These are phyloP conservation scores for Strongylocentrotus purpuratus DNA, from an alignment of 35 echinoderm and acorn worm species.

Conservation along the genomic window DNA sequence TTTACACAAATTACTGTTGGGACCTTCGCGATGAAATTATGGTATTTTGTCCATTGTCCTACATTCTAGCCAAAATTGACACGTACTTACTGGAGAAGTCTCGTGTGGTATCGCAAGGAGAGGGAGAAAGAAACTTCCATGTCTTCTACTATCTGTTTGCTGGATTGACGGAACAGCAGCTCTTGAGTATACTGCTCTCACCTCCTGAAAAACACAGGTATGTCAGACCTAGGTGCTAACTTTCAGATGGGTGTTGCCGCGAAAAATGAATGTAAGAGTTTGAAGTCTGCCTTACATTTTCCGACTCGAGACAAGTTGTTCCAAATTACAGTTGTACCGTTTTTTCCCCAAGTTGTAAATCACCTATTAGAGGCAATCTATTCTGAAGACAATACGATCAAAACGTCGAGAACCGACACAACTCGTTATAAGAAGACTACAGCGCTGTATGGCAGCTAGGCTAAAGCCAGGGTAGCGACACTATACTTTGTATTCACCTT, in stretches of 20 bases:
- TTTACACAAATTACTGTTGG: no score
- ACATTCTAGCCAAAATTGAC: conserved; percentile 76
- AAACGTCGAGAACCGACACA: no score
- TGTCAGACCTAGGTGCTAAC: background rate
- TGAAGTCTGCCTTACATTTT: background rate
- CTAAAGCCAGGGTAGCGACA: no score
- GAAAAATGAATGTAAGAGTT: background rate
- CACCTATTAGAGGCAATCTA: no score
- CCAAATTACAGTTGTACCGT: no score
- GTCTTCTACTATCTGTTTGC: conserved; percentile 98
- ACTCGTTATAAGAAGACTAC: no score
- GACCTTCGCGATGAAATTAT: no score
- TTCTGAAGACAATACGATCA: no score
- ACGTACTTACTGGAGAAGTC: conserved; percentile 95
- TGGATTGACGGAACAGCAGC: conserved; percentile 88
- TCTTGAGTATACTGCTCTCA: conserved; percentile 70
- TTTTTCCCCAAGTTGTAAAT: no score
- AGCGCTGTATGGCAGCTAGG: no score
- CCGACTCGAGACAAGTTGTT: no score
- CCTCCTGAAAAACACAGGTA: conserved; percentile 92
- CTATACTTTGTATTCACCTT: no score
- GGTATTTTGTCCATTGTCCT: background rate
- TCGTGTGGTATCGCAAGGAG: conserved; percentile 74
- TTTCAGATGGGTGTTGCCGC: background rate
- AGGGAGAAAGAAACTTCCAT: conserved; percentile 89